Percentiles rank a stretch among this genome's conserved stretches.
Evolutionary conservation across 2,113 vertebrate species (phyloP).

Genomic region (Periophthalmus modestus): DNA sequence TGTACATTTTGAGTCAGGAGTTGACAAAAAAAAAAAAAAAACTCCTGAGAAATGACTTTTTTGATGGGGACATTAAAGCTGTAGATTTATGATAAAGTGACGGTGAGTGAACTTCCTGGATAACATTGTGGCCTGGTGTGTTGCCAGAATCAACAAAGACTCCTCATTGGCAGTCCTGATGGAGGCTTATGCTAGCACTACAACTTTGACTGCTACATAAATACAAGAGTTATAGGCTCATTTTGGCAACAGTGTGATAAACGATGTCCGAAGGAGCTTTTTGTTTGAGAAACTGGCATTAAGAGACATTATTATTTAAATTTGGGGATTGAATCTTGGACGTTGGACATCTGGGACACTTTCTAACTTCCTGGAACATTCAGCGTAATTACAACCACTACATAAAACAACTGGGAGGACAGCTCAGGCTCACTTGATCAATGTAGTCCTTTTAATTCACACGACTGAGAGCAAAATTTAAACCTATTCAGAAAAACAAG

Average conservation of each 20-base stretch:
- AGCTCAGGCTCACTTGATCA: background rate
- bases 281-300: background rate
- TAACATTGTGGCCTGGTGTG: conserved; percentile 44
- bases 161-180: conserved; percentile 50
- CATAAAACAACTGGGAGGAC: background rate
- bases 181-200: conserved; percentile 43
- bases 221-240: conserved; percentile 35
- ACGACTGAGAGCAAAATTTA: background rate
- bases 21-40: background rate
- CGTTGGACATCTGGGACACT: background rate
- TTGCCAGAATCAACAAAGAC: conserved; percentile 55
- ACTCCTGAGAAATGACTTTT: background rate
- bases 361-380: background rate
- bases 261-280: background rate
- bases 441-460: background rate
- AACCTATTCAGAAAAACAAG: background rate
- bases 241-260: conserved; percentile 4
- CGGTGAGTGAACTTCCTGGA: conserved; percentile 1
- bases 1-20: background rate
- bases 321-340: background rate
- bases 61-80: conserved; percentile 13
- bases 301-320: background rate
- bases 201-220: conserved; percentile 52
- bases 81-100: conserved; percentile 30
- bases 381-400: background rate